Percentiles rank a stretch among this genome's conserved stretches.
Evolutionary conservation across 1,140 invertebrate genomes (phyloP).

Genomic region (Drosophila sechellia): DNA sequence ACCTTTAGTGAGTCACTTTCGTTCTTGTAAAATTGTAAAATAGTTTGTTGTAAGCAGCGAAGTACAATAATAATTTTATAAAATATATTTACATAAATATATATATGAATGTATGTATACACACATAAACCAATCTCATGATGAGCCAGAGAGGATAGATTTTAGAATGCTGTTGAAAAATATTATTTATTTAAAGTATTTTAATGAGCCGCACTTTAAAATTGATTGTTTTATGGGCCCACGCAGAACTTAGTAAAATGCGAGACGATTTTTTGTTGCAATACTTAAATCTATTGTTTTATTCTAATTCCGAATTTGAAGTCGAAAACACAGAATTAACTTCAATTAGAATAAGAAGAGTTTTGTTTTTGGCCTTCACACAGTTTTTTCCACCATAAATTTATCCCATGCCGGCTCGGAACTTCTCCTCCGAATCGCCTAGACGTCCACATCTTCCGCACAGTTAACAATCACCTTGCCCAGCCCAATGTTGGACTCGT

Average conservation of each 20-base stretch:
- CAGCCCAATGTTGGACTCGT: slow-evolving; percentile 63
- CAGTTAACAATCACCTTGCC: slow-evolving; percentile 67
- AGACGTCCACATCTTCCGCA: slow-evolving; percentile 26
- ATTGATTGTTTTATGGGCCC: slow-evolving; percentile 49
- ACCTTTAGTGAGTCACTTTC: slow-evolving; percentile 50
- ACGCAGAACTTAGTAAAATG: slow-evolving; percentile 54
- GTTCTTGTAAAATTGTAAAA: slow-evolving; percentile 80
- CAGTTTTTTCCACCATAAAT: slow-evolving; percentile 17
- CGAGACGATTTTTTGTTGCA: slow-evolving; percentile 57
- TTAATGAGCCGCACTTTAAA: slow-evolving; percentile 49
- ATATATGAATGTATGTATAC: slow-evolving; percentile 35
- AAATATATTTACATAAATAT: slow-evolving; percentile 43
- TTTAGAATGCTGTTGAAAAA: slow-evolving; percentile 61
- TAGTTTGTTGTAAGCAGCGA: slow-evolving; percentile 83
- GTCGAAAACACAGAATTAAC: not conserved
- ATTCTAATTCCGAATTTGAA: slow-evolving; percentile 16
- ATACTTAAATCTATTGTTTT: slow-evolving; percentile 33
- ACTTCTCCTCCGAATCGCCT: not conserved
- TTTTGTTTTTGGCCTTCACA: slow-evolving; percentile 17
- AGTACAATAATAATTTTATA: slow-evolving; percentile 80
- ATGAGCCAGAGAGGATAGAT: slow-evolving; percentile 67
- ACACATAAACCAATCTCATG: slow-evolving; percentile 50
- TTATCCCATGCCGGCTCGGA: not conserved
- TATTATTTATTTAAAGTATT: slow-evolving; percentile 54
- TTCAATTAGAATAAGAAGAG: not conserved